phyloP scores from a whole-genome alignment of 2,888 invertebrate genomes.

The Acanthoscelides obtectus region DNA sequence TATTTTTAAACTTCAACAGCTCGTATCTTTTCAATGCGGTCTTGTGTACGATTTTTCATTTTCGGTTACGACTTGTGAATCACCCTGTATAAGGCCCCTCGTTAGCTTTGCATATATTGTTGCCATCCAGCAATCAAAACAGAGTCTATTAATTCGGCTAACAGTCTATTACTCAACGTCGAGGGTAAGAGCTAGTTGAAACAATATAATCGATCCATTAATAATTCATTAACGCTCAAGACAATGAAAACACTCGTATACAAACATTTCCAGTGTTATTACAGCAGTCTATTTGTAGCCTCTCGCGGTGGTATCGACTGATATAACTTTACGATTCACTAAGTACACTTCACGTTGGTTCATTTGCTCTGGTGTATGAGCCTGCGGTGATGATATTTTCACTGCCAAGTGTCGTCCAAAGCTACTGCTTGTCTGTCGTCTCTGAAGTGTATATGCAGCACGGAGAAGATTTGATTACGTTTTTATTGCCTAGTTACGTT shows the following conservation, averaged over 20 bases:
- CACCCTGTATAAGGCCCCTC: too few species aligned
- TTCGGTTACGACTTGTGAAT: too few species aligned
- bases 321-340: neutral
- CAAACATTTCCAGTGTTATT: neutral
- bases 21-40: too few species aligned
- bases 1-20: too few species aligned
- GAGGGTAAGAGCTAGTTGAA: neutral
- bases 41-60: too few species aligned
- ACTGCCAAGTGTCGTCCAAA: neutral
- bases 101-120: too few species aligned
- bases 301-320: neutral
- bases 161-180: neutral
- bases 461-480: too few species aligned
- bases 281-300: neutral
- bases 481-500: too few species aligned
- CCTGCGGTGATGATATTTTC: neutral
- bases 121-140: neutral
- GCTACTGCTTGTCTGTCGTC: neutral
- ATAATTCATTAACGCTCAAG: neutral
- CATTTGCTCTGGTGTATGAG: neutral
- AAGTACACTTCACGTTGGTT: neutral
- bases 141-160: neutral
- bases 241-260: neutral
- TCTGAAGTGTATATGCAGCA: neutral
- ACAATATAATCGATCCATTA: neutral